phyloP scores from a whole-genome alignment of 2,797 vertebrate species.

The Phyllotis vaccarum region DNA sequence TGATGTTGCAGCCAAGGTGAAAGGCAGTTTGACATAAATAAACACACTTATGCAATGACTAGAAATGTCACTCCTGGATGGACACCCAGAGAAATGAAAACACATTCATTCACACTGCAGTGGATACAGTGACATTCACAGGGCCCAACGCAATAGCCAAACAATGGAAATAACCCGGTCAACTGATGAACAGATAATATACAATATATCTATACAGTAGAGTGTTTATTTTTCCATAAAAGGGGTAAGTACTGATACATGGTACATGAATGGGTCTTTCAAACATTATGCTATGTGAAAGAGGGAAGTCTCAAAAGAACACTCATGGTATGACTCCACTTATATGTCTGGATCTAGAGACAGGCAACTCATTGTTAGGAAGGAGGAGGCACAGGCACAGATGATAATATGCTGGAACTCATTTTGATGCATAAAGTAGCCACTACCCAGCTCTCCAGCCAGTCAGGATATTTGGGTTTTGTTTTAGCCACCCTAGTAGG shows the following conservation, averaged over 20 bases:
- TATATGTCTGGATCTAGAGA: background rate
- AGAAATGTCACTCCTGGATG: background rate
- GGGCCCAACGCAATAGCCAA: constrained; percentile 3
- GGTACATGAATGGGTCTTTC: background rate
- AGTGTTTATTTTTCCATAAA: constrained; percentile 26
- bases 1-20: background rate
- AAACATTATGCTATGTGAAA: constrained; percentile 33
- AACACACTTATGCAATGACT: background rate
- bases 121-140: background rate
- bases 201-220: background rate
- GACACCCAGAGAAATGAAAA: constrained; percentile 13
- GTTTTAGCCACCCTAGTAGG: background rate
- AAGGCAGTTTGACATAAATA: background rate
- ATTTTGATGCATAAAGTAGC: background rate
- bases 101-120: background rate
- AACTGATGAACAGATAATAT: constrained; percentile 17
- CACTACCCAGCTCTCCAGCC: background rate
- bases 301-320: background rate
- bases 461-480: background rate
- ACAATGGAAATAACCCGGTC: constrained; percentile 4
- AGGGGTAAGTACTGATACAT: background rate
- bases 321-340: constrained; percentile 4
- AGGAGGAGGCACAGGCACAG: background rate
- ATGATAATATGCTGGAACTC: background rate
- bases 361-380: background rate